Conservation (phyloP, 2,113 vertebrate genomes). For the Neodontobutis hainanensis region DNA sequence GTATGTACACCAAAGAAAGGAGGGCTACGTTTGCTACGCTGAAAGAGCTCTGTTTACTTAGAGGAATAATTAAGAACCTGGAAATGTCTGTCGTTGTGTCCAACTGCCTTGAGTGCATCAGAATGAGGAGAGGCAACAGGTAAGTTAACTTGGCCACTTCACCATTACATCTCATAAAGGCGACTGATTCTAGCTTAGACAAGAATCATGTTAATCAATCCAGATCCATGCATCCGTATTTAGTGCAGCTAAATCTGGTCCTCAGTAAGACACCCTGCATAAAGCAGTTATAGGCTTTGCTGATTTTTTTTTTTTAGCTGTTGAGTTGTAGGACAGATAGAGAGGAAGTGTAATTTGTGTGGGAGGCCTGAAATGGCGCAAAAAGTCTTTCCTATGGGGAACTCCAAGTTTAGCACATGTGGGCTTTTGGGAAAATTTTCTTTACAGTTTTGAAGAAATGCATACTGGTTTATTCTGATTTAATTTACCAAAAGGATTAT, state of each 20-base stretch:
- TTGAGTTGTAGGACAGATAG: not conserved
- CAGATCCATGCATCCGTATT: not conserved
- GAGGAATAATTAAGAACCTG: constrained; percentile 41
- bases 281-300: not conserved
- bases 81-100: constrained; percentile 80
- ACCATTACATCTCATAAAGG: constrained; percentile 5
- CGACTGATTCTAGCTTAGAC: too few relatives aligned
- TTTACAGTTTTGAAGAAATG: not conserved
- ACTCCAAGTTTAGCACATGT: not conserved
- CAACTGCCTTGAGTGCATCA: constrained; percentile 78
- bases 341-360: not conserved
- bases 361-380: not conserved
- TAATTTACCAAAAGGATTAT: not conserved
- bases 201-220: too few relatives aligned
- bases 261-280: not conserved
- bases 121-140: constrained; percentile 77
- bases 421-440: not conserved
- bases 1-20: constrained; percentile 42
- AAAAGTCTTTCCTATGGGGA: not conserved
- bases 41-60: constrained; percentile 44
- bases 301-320: too few relatives aligned
- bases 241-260: not conserved
- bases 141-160: constrained; percentile 52
- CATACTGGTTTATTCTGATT: not conserved
- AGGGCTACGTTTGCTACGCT: constrained; percentile 29